phyloP scores from a whole-genome alignment of 1,140 invertebrate species.

The Brachionus paranguensis region DNA sequence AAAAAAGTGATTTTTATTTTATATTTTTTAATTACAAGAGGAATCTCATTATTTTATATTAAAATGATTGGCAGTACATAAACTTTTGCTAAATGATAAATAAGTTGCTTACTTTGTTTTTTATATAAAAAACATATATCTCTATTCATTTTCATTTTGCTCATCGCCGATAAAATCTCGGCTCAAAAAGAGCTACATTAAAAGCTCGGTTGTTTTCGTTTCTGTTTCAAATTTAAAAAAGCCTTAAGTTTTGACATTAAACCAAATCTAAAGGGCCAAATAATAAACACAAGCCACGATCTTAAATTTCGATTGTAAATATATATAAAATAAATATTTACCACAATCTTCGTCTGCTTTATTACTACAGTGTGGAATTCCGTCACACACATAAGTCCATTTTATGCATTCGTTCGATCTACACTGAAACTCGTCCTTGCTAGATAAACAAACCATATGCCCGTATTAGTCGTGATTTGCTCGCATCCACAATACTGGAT shows the following conservation, averaged over 20 bases:
- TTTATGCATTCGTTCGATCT: slow-evolving; percentile 37
- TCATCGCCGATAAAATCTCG: not conserved
- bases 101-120: not conserved
- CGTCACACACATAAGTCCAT: slow-evolving; percentile 39
- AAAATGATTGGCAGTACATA: slow-evolving; percentile 13
- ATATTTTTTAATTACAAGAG: not conserved
- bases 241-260: slow-evolving; percentile 22
- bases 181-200: not conserved
- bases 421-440: slow-evolving; percentile 35
- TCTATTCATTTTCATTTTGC: not conserved
- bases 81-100: not conserved
- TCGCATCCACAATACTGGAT: not conserved
- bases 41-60: slow-evolving; percentile 19
- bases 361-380: slow-evolving; percentile 38
- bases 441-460: slow-evolving; percentile 33
- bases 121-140: not conserved
- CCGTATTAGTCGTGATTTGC: not conserved
- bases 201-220: slow-evolving; percentile 18
- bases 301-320: not conserved
- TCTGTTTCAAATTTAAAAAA: slow-evolving; percentile 29
- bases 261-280: not conserved
- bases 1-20: not conserved
- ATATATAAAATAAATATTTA: slow-evolving; percentile 38
- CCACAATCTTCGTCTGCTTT: slow-evolving; percentile 39
- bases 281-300: slow-evolving; percentile 7